Percentiles rank a stretch among this genome's conserved stretches.
Evolutionary conservation across 2,888 invertebrate species (phyloP).

Genomic region (Scaptomyza polygonia): DNA sequence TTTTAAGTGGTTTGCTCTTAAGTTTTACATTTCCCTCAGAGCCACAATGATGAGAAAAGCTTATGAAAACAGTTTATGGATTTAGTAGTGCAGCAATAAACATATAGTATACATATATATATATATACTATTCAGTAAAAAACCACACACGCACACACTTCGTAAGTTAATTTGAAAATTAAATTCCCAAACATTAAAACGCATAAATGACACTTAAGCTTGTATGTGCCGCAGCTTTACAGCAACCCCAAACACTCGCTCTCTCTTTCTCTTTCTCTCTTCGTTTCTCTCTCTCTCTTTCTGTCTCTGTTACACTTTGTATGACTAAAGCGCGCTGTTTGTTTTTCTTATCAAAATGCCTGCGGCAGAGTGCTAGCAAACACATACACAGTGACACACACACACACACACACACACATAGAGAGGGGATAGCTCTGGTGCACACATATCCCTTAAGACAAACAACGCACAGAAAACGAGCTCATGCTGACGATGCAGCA

Average conservation of each 20-base stretch:
- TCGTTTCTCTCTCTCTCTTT: not conserved
- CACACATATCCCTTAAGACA: conserved; percentile 77
- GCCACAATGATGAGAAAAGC: conserved; percentile 16
- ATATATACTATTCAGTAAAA: conserved; percentile 10
- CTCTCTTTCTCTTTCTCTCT: not conserved
- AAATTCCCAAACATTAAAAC: conserved; percentile 77
- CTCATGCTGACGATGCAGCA: conserved; percentile 56
- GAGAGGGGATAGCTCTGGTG: conserved; percentile 25
- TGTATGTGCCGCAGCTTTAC: conserved; percentile 35
- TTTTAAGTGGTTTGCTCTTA: conserved; percentile 13
- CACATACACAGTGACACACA: conserved; percentile 34
- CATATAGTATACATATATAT: not conserved
- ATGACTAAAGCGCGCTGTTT: conserved; percentile 62
- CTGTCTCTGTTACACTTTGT: conserved; percentile 29
- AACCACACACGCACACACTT: conserved; percentile 45
- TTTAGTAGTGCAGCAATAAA: not conserved
- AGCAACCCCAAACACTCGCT: conserved; percentile 4
- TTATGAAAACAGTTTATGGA: conserved; percentile 35
- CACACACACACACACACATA: conserved; percentile 24
- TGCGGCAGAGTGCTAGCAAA: conserved; percentile 74
- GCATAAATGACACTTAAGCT: conserved; percentile 78
- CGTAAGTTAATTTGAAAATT: conserved; percentile 77
- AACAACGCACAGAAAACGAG: conserved; percentile 73
- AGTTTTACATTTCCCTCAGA: conserved; percentile 6
- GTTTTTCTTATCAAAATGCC: conserved; percentile 78